These are phyloP conservation scores for Geococcyx californianus DNA, from an alignment of 2,113 vertebrate species.

Conservation along the genomic window DNA sequence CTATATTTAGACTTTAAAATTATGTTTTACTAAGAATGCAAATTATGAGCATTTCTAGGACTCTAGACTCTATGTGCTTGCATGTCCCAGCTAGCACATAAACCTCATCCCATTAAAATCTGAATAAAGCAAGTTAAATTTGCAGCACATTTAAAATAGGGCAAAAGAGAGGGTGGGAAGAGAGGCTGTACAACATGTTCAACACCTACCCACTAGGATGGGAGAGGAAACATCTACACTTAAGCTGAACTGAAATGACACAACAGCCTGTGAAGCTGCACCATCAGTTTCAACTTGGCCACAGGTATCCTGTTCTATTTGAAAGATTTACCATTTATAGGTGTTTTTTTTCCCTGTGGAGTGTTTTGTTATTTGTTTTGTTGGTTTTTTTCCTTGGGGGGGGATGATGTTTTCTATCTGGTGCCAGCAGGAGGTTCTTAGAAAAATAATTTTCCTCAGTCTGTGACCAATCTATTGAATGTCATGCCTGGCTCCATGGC, in stretches of 20 bases:
- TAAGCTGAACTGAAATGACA: neutral
- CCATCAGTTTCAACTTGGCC: neutral
- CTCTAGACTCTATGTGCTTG: constrained; percentile 25
- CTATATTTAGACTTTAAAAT: constrained; percentile 59
- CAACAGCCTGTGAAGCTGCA: neutral
- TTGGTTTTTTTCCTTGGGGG: neutral
- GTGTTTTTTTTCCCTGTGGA: neutral
- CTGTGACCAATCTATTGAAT: neutral
- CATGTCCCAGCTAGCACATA: constrained; percentile 51
- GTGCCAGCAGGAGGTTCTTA: neutral
- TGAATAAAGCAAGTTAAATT: constrained; percentile 25
- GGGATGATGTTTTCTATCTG: neutral
- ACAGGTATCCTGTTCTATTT: neutral
- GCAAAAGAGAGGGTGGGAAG: neutral
- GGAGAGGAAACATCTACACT: neutral
- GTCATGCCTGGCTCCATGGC: neutral
- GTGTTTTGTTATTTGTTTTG: neutral
- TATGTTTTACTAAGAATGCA: constrained; percentile 62
- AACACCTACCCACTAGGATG: neutral
- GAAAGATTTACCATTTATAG: neutral
- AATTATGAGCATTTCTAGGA: constrained; percentile 44
- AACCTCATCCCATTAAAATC: constrained; percentile 22
- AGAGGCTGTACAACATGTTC: neutral
- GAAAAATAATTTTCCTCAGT: constrained; percentile 10
- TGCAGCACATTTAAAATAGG: constrained; percentile 25